Conservation (phyloP, 1,140 invertebrate species). For the Dendroctonus ponderosae region DNA sequence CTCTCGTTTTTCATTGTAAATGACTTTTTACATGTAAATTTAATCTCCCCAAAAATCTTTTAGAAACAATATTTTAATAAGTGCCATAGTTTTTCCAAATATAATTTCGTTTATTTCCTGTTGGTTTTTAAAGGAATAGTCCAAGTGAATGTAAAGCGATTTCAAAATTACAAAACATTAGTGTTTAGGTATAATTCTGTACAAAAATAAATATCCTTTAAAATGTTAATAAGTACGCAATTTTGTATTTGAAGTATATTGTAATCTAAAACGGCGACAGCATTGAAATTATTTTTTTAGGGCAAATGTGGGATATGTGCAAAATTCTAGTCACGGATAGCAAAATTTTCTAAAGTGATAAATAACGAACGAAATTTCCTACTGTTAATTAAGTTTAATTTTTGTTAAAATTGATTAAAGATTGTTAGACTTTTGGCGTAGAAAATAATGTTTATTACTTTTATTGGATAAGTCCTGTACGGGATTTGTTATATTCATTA, state of each 20-base stretch:
- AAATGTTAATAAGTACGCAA: conserved; percentile 14
- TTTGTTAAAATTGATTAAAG: conserved; percentile 17
- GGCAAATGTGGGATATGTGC: conserved; percentile 29
- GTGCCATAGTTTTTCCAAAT: conserved; percentile 27
- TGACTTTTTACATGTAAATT: conserved; percentile 13
- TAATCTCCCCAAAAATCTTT: conserved; percentile 17
- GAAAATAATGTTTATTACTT: neutral
- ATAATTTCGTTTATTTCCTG: neutral
- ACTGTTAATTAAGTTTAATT: conserved; percentile 21
- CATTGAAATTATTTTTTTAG: conserved; percentile 28
- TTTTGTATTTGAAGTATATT: conserved; percentile 31
- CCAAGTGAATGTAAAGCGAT: no score
- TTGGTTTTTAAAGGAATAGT: no score
- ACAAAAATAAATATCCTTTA: no score
- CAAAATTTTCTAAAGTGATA: conserved; percentile 30
- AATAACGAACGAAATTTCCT: conserved; percentile 7
- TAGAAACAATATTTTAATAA: conserved; percentile 19
- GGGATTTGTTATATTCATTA: neutral
- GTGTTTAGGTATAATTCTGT: no score
- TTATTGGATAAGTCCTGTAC: no score
- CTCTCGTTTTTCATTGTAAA: conserved; percentile 14
- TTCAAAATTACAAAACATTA: no score
- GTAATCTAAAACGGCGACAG: conserved; percentile 18
- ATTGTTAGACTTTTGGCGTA: conserved; percentile 18
- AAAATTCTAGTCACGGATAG: conserved; percentile 32